Conservation (phyloP, 1,140 invertebrate species). For the Diabrotica virgifera region DNA sequence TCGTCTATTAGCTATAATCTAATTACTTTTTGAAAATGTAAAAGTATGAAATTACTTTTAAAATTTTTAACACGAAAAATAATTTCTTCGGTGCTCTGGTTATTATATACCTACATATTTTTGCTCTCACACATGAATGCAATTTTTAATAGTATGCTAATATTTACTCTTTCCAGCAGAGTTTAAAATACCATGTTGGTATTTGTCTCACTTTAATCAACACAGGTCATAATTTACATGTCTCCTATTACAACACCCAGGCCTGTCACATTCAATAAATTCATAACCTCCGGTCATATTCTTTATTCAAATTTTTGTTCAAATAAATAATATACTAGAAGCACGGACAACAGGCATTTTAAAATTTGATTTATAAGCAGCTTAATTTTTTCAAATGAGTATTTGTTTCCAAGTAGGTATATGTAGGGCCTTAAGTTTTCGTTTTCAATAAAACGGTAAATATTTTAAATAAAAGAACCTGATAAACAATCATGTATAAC, state of each 20-base stretch:
- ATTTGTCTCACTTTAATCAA: constrained; percentile 1
- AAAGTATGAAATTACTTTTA: not conserved
- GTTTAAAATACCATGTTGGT: not conserved
- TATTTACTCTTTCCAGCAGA: not conserved
- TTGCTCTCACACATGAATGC: not conserved
- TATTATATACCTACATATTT: not conserved
- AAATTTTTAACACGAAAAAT: not conserved
- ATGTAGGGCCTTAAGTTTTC: too few species aligned
- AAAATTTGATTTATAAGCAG: not conserved
- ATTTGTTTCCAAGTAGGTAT: too few species aligned
- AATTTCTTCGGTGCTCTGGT: not conserved
- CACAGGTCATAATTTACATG: not conserved
- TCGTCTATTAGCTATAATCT: not conserved
- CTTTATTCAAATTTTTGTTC: constrained; percentile 1
- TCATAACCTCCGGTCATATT: constrained; percentile 1
- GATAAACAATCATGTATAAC: too few species aligned
- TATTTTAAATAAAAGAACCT: too few species aligned
- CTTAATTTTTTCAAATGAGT: too few species aligned
- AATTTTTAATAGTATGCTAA: not conserved
- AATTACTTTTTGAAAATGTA: not conserved
- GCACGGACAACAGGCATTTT: not conserved
- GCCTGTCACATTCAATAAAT: constrained; percentile 1
- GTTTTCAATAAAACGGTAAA: too few species aligned
- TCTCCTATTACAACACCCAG: not conserved
- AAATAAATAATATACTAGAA: not conserved